These are phyloP conservation scores for Eilema depressum DNA, from an alignment of 2,888 invertebrate genomes.

Conservation along the genomic window DNA sequence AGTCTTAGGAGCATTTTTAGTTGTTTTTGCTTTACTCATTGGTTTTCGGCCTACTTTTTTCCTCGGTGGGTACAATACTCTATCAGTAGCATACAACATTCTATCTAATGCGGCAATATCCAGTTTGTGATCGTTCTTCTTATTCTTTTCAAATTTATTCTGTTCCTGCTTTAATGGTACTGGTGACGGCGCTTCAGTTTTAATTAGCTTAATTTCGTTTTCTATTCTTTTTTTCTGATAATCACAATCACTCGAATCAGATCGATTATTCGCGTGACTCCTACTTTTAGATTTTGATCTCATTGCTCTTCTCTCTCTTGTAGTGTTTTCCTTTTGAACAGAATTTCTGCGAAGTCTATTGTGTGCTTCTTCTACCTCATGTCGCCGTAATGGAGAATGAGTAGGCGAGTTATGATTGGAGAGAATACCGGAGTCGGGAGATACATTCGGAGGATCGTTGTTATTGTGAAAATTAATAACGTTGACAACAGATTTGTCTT, in stretches of 20 bases:
- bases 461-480: constrained; percentile 85
- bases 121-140: constrained; percentile 79
- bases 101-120: constrained; percentile 89
- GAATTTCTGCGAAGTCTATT: constrained; percentile 73
- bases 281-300: constrained; percentile 82
- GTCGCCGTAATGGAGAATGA: constrained; percentile 88
- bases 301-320: constrained; percentile 73
- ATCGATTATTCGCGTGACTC: constrained; percentile 78
- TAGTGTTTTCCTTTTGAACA: constrained; percentile 79
- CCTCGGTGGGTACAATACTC: constrained; percentile 92
- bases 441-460: constrained; percentile 89
- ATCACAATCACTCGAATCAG: constrained; percentile 82
- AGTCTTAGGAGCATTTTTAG: constrained; percentile 72
- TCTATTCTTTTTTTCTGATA: constrained; percentile 78
- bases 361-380: constrained; percentile 75
- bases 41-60: constrained; percentile 91
- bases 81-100: constrained; percentile 91
- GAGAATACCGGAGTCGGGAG: constrained; percentile 96
- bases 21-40: constrained; percentile 75
- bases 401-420: constrained; percentile 93
- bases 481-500: constrained; percentile 74
- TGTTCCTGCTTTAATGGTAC: constrained; percentile 80
- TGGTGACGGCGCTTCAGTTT: constrained; percentile 82
- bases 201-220: constrained; percentile 81
- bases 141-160: constrained; percentile 76